Evolutionary conservation across 2,888 invertebrate genomes (phyloP), one percentile per base, ranked within the genome.

Genomic region (Argyra leucocephala): DNA sequence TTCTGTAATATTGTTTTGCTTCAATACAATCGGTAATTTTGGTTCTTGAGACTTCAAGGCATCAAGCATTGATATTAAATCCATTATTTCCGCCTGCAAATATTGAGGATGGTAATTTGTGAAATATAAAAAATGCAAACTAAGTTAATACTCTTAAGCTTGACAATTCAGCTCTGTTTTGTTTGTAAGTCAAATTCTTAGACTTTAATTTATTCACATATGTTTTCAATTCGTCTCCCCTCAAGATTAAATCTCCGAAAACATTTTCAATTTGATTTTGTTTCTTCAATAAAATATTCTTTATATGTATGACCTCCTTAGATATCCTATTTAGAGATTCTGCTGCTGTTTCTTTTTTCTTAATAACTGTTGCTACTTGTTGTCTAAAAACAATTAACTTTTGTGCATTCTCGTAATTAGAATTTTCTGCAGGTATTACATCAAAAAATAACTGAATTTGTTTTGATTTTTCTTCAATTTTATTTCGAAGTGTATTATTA

Each of bases 201-300:
- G 88, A 87, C 66, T 93, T 84, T 68, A 94, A 80, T 70, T 89
- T 87, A 73, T 87, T 88, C 21, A 94, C 90, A 77, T 93, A 93
- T 70, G 87, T 86, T 78, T 93, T 92, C 74, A 93, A 86, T 80
- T 93, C 91, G 68, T 91, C 91, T 26, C 91, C 91, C 71, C 88
- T 84, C 23, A 90, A 81, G 22, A 89, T 84, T 65, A 87, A 86
- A 68, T 88, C 88, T 3, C 88, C 89, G 60, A 84, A 78, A 22
- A 82, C 78, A 70, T 82, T 81, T 67, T 81, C 80, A 9, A 83
- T 81, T 81, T 77, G 64, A 31, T 62, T 61, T 69, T 83, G 81
- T 66, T 84, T 77, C 72, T 85, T 84, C 60, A 85, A 83, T 2
- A 88, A 76, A 31, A 85, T 84, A 22, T 83, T 83, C 73, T 87